phyloP scores from a whole-genome alignment of 92 coral and sea anemone species.

The Scolanthus callimorphus region DNA sequence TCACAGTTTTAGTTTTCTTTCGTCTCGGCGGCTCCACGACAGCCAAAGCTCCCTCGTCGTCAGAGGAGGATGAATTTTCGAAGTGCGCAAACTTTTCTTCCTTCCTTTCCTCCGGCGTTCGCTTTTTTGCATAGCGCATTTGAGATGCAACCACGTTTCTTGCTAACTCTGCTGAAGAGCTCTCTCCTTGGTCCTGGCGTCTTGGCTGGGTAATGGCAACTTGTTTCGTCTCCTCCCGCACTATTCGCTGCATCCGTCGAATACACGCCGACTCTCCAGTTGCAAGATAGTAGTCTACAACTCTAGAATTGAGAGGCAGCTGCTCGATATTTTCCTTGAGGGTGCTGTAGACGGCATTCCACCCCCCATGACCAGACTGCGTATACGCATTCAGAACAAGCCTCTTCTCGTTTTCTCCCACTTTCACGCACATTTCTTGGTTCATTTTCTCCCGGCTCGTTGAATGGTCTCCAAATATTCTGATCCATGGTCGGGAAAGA shows the following conservation, averaged over 20 bases:
- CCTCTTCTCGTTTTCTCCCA: slow-evolving; percentile 29
- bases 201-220: slow-evolving; percentile 23
- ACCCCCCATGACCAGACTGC: slow-evolving; percentile 21
- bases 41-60: slow-evolving; percentile 23
- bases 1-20: slow-evolving; percentile 10
- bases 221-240: slow-evolving; percentile 29
- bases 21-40: slow-evolving; percentile 13
- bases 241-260: slow-evolving; percentile 29
- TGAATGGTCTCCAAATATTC: slow-evolving; percentile 23
- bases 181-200: slow-evolving; percentile 22
- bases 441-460: slow-evolving; percentile 12
- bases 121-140: slow-evolving; percentile 27
- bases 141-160: too few species aligned
- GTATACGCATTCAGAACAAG: slow-evolving; percentile 25
- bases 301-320: slow-evolving; percentile 27
- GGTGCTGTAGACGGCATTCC: slow-evolving; percentile 20
- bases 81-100: slow-evolving; percentile 20
- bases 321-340: slow-evolving; percentile 18
- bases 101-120: slow-evolving; percentile 23
- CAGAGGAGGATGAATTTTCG: slow-evolving; percentile 22
- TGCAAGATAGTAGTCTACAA: slow-evolving; percentile 30
- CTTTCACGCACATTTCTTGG: slow-evolving; percentile 23
- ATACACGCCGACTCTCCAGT: slow-evolving; percentile 21
- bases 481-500: slow-evolving; percentile 6
- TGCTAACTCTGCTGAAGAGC: too few species aligned